Percentiles rank a stretch among this genome's conserved stretches.
Conservation (phyloP, 2,113 vertebrate species). For the Machaerirhynchus nigripectus region DNA sequence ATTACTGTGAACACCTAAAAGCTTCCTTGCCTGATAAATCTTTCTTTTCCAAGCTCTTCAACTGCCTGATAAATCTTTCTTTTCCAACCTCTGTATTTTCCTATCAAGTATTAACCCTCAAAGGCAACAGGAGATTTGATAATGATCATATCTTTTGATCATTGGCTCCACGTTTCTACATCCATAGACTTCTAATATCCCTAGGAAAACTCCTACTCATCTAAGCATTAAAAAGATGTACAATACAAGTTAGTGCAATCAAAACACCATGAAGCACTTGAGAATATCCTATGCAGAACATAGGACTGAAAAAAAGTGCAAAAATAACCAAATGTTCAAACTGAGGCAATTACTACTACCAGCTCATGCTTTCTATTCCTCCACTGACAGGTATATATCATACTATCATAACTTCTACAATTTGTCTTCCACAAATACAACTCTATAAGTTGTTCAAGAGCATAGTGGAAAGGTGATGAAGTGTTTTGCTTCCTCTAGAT, state of each 20-base stretch:
- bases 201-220: not conserved
- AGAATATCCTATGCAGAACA: not conserved
- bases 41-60: not conserved
- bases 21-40: not conserved
- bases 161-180: not conserved
- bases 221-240: not conserved
- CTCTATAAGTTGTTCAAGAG: not conserved
- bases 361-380: not conserved
- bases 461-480: not conserved
- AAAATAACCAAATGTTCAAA: not conserved
- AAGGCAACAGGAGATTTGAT: not conserved
- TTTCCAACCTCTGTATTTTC: not conserved
- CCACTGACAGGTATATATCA: not conserved
- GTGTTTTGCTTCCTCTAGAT: not conserved
- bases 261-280: not conserved
- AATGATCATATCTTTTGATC: not conserved
- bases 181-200: not conserved
- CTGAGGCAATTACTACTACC: not conserved
- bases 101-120: not conserved
- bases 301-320: not conserved
- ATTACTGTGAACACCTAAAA: not conserved
- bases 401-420: not conserved
- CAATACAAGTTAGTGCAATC: not conserved
- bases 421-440: not conserved
- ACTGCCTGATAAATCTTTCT: not conserved